Conservation (phyloP, 1,140 invertebrate species). For the Battus philenor region DNA sequence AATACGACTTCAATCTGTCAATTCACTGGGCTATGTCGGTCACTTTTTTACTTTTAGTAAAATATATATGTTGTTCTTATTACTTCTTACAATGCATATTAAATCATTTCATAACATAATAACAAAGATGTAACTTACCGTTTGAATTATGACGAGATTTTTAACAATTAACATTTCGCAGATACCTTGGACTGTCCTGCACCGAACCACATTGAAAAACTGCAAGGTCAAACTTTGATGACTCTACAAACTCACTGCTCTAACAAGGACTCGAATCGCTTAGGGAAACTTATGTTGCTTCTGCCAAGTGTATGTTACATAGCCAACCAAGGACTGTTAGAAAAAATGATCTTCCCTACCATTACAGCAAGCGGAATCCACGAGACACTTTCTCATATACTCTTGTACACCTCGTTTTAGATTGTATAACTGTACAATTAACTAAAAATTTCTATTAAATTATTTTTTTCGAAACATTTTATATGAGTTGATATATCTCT, state of each 20-base stretch:
- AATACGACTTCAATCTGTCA: background rate
- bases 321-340: constrained; percentile 70
- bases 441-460: too few species aligned
- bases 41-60: too few species aligned
- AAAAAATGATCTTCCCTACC: constrained; percentile 43
- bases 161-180: constrained; percentile 46
- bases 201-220: constrained; percentile 75
- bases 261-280: constrained; percentile 77
- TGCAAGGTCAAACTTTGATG: constrained; percentile 87
- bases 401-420: constrained; percentile 42
- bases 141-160: too few species aligned
- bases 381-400: constrained; percentile 33
- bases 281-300: constrained; percentile 83
- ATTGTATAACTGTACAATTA: too few species aligned
- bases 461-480: too few species aligned
- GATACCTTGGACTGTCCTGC: constrained; percentile 80
- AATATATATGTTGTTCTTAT: too few species aligned
- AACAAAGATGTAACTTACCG: too few species aligned
- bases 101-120: too few species aligned
- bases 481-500: too few species aligned
- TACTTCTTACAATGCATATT: too few species aligned
- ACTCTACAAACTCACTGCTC: constrained; percentile 82
- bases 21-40: too few species aligned
- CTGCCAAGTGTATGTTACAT: constrained; percentile 79
- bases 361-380: constrained; percentile 34